Evolutionary conservation across 2,888 invertebrate species (phyloP).

Genomic region (Acanthosoma haemorrhoidale): DNA sequence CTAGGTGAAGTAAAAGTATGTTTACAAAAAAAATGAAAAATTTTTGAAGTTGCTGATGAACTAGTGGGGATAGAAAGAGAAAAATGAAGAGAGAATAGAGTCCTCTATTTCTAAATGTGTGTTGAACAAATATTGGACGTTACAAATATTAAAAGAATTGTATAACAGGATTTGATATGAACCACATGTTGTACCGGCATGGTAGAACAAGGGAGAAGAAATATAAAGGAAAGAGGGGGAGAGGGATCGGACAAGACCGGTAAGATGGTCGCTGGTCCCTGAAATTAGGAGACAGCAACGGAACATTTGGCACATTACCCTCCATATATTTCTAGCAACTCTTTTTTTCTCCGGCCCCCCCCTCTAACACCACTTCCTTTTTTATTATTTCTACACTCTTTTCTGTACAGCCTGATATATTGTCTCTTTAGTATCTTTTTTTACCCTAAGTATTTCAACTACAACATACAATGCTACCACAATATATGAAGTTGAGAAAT

Average conservation of each 20-base stretch:
- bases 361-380: background rate
- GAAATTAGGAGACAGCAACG: background rate
- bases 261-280: constrained; percentile 2
- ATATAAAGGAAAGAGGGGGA: background rate
- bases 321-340: background rate
- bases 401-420: background rate
- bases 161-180: background rate
- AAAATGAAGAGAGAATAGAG: too few relatives aligned
- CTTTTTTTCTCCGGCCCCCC: background rate
- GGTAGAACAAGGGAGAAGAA: background rate
- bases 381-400: constrained; percentile 8
- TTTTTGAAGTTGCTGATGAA: too few relatives aligned
- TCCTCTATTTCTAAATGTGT: too few relatives aligned
- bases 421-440: background rate
- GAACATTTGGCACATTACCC: constrained; percentile 9
- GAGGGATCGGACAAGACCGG: background rate
- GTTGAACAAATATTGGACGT: too few relatives aligned
- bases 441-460: background rate
- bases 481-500: background rate
- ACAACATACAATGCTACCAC: background rate
- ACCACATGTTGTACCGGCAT: constrained; percentile 14
- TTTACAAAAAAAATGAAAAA: too few relatives aligned
- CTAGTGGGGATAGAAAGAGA: too few relatives aligned
- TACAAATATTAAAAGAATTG: background rate
- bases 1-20: too few relatives aligned